Base-by-base conservation (phyloP, 2,797 vertebrate species). In the Remorina albescens region DNA sequence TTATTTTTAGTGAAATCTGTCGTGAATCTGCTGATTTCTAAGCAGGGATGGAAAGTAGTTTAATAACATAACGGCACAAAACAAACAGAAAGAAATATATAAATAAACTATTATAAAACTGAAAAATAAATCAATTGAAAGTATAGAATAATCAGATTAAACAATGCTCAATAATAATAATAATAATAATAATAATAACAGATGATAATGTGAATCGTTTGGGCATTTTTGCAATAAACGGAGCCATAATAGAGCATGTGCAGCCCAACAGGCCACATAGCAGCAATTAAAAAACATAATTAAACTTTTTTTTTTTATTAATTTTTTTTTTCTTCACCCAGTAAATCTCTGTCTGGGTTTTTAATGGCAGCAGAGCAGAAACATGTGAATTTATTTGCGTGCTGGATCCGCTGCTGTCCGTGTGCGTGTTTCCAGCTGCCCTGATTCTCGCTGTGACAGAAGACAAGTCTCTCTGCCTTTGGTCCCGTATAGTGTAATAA, bases 401-500 rank as follows among this genome's bases (percentile, higher is more conserved):
- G 7, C 19, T 39, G 47, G 28, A 71, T 6, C 32, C 23, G 34
- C 46, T 60, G 10, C 56, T 46, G 67, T 26, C 34, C 49, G 18
- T 2, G 41, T 3, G 25, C 2, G 28, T 55, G 46, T 46, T 71
- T 63, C 44, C 42, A 26, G 55, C 54, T 65, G 73, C 30, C 37
- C 55, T 60, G 66, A 23, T 74, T 54, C 47, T 71, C 54, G 2
- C 6, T 21, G 60, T 87, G 86, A 84, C 86, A 83, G 57, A 70
- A 83, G 63, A 74, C 86, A 80, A n/a, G 78, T 56, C 76, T 77
- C 88, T 75, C 76, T 71, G 81, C 80, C 73, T 87, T 88, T 83
- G 86, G 83, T 89, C 83, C 84, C 76, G 74, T n/a, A 78, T 34
- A 74, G 83, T 90, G 91, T 93, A 95, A 95, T 95, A 94, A 95